Evolutionary conservation across 1,140 invertebrate species (phyloP), one percentile per base, ranked within the genome.

Genomic region (Scaptomyza hsui): DNA sequence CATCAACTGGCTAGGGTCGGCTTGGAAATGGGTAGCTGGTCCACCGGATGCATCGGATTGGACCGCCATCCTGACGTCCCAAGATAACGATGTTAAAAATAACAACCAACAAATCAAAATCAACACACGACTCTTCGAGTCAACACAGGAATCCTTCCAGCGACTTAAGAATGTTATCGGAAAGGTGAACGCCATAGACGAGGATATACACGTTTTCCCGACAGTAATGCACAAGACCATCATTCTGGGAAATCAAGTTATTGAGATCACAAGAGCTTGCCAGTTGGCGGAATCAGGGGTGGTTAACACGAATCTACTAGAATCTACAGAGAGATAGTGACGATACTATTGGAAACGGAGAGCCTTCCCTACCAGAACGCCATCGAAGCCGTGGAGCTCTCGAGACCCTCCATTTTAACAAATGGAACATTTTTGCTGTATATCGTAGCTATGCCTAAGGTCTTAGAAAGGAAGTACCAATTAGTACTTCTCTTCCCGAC

Each of bases 101-200:
- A 68, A 15, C 5, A 51, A 60, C 18, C 55, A 60, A 29, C 55
- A 53, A 15, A 26, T 52, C 10, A 9, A 12, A 12, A 39, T 59
- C 19, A 52, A 52, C 29, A 13, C 10, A 0, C 45, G 15, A 29
- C 26, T 68, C 10, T 52, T 68, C 19, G 41, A 59, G 24, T 9
- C 9, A 29, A 12, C 0, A 7, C 24, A 26, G 42, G 5, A 44
- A 44, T 7, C 42, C 13, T 19, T 49, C 10, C 21, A 26, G 24
- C 19, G 19, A 21, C 19, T 21, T 4, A 21, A 21, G 4, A 21
- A 21, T 21, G 19, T 21, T n/a, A n/a, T n/a, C n/a, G n/a, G n/a
- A n/a, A n/a, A n/a, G n/a, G n/a, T n/a, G n/a, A n/a, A n/a, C n/a
- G n/a, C n/a, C n/a, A n/a, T n/a, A n/a, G n/a, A n/a, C 24, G 24